phyloP scores from a whole-genome alignment of 1,140 invertebrate genomes.

The Capitella teleta region DNA sequence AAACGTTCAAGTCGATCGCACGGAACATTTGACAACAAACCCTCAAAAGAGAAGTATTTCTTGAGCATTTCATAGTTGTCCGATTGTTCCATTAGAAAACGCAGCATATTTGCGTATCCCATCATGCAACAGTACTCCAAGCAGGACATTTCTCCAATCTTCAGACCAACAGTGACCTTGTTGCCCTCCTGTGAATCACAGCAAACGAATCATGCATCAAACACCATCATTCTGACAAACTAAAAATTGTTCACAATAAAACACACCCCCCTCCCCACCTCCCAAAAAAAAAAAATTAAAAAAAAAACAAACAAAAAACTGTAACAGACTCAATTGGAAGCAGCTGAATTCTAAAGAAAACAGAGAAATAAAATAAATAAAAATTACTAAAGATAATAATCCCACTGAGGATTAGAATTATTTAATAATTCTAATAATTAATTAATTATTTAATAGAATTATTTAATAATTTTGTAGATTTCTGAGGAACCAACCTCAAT shows the following conservation, averaged over 20 bases:
- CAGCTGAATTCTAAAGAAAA: no score
- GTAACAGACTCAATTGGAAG: no score
- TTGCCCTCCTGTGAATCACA: constrained; percentile 6
- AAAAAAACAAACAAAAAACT: no score
- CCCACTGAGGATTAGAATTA: no score
- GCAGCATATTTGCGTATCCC: constrained; percentile 5
- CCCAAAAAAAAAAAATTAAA: no score
- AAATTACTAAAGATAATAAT: no score
- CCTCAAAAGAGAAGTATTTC: constrained; percentile 11
- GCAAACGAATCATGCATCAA: background rate
- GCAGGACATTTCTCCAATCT: constrained; percentile 12
- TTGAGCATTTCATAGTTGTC: constrained; percentile 1
- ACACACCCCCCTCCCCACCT: no score
- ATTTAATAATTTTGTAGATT: no score
- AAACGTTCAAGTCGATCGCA: background rate
- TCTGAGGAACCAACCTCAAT: constrained; percentile 1
- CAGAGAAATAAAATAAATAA: no score
- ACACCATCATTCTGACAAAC: background rate
- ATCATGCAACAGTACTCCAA: constrained; percentile 10
- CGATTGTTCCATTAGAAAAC: constrained; percentile 1
- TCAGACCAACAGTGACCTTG: constrained; percentile 4
- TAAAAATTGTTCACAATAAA: no score
- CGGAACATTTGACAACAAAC: background rate
- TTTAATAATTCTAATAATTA: no score
- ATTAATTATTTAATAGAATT: no score